Base-by-base conservation (phyloP, 2,797 vertebrate species). In the Lepilemur ruficaudatus region DNA sequence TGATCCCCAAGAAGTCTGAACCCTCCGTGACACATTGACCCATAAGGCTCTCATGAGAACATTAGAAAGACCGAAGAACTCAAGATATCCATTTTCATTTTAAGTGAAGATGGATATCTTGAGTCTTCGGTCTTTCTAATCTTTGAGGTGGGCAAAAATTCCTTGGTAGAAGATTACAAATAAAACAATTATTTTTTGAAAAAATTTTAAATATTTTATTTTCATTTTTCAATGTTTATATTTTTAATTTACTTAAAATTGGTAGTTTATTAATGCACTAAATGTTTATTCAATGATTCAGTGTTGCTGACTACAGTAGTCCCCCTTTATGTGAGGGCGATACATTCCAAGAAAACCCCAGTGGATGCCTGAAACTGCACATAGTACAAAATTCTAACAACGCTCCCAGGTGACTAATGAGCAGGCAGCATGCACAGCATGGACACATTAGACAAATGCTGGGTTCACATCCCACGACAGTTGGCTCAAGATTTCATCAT, bases 181-280 rank as follows among this genome's bases (percentile, higher is more conserved):
- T 57, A 82, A 57, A 93, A 52, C 2, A 80, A 14, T 28, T 79
- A 72, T 12, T 69, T 90, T 89, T 7, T 46, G 46, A 3, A 82
- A 82, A 28, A 63, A 32, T 25, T 73, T 52, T 79, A 46, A 88
- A 57, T 41, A 38, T 69, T 48, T 69, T 73, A 76, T 61, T 87
- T 96, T 32, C 61, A 25, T 89, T 59, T n/a, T 69, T 87, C 67
- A 90, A 78, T 57, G 46, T 46, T 94, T 25, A 7, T 25, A n/a
- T 52, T 84, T 95, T 93, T 38, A 97, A 55, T 63, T 89, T 15
- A 30, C 25, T 43, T 93, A 75, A 92, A 85, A 79, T 86, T 32
- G 4, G 10, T 63, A 79, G 25, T 28, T 79, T 41, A 65, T 91
- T 76, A 50, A 46, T 67, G 25, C 23, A 61, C 4, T 91, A 41